These are phyloP conservation scores for Parnassius orleans DNA, from an alignment of 2,888 invertebrate genomes.

Conservation along the genomic window DNA sequence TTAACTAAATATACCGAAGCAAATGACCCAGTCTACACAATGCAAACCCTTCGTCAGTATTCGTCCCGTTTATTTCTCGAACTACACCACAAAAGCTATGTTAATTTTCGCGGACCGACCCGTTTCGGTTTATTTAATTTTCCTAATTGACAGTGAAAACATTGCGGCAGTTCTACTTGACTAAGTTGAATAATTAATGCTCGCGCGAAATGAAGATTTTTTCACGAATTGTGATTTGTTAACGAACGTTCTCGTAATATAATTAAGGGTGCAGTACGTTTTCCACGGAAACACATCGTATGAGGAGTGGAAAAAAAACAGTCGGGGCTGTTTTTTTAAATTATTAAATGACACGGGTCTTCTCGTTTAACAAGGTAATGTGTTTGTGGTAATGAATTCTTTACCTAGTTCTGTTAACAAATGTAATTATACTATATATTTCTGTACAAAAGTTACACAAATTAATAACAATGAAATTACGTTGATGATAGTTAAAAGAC, in stretches of 20 bases:
- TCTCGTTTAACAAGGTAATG: conserved; percentile 1
- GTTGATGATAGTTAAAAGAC: too few relatives aligned
- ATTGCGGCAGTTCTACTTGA: conserved; percentile 45
- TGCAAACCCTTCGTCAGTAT: conserved; percentile 21
- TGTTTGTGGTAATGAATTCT: neutral
- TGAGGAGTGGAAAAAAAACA: conserved; percentile 7
- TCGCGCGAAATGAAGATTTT: conserved; percentile 47
- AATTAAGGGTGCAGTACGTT: conserved; percentile 42
- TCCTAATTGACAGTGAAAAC: conserved; percentile 66
- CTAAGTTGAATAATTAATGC: conserved; percentile 54
- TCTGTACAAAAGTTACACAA: too few relatives aligned
- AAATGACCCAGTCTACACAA: conserved; percentile 11
- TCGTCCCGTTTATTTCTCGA: conserved; percentile 17
- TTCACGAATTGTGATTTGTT: conserved; percentile 50
- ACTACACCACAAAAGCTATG: conserved; percentile 51
- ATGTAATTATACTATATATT: too few relatives aligned
- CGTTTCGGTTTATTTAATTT: conserved; percentile 68
- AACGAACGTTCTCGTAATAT: conserved; percentile 52
- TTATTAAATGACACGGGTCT: conserved; percentile 13
- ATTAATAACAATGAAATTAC: too few relatives aligned
- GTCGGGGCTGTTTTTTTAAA: conserved; percentile 9
- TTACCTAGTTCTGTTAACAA: neutral
- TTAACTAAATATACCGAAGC: conserved; percentile 14
- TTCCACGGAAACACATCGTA: conserved; percentile 18
- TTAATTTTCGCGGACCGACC: conserved; percentile 60